These are phyloP conservation scores for Drosophila suzukii DNA, from an alignment of 1,140 invertebrate genomes.

Conservation along the genomic window DNA sequence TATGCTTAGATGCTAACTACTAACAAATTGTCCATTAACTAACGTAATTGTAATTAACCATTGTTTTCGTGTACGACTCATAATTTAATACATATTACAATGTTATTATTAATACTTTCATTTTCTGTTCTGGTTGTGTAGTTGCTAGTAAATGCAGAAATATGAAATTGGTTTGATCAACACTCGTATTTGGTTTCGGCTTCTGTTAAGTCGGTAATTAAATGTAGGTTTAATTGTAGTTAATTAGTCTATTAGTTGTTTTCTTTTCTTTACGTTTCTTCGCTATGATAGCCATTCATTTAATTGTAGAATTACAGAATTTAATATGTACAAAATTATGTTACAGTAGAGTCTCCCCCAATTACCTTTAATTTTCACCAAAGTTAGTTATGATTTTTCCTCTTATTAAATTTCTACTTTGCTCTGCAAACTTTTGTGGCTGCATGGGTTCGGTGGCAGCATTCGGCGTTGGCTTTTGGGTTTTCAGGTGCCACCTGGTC, in stretches of 20 bases:
- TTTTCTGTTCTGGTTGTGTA: conserved; percentile 56
- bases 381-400: conserved; percentile 56
- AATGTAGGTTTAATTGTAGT: conserved; percentile 65
- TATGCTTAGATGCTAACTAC: conserved; percentile 76
- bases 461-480: conserved; percentile 9
- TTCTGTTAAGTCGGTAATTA: conserved; percentile 37
- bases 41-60: conserved; percentile 76
- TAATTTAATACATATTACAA: conserved; percentile 66
- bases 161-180: conserved; percentile 75
- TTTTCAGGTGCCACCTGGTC: conserved; percentile 56
- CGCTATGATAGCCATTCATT: conserved; percentile 36
- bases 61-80: conserved; percentile 34
- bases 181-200: conserved; percentile 47
- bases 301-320: conserved; percentile 69
- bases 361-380: conserved; percentile 70
- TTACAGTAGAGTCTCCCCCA: conserved; percentile 57
- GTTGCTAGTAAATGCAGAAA: conserved; percentile 83
- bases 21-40: conserved; percentile 82
- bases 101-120: conserved; percentile 48
- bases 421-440: conserved; percentile 43
- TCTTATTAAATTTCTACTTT: conserved; percentile 38
- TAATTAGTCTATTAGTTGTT: conserved; percentile 78
- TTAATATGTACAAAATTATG: conserved; percentile 79
- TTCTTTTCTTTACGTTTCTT: conserved; percentile 23
- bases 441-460: conserved; percentile 15